Conservation (phyloP, 2,113 vertebrate genomes). For the Hystrix cristata region DNA sequence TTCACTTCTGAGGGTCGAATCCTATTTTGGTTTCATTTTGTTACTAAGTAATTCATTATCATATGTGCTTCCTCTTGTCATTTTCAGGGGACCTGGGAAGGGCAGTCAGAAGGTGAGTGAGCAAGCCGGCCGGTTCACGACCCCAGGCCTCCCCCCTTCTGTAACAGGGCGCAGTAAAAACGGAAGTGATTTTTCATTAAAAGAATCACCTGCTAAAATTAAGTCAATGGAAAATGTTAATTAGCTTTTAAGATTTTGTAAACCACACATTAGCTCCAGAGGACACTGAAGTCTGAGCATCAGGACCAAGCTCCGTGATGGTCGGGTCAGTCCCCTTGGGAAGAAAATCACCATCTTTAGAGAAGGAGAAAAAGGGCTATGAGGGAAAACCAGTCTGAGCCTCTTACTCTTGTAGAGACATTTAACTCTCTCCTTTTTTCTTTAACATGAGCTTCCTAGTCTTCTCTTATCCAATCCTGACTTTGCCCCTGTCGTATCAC, state of each 20-base stretch:
- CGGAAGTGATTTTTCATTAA: not conserved
- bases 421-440: not conserved
- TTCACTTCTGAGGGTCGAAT: constrained; percentile 16
- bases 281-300: not conserved
- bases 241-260: not conserved
- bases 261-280: not conserved
- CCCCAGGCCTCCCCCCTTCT: not conserved
- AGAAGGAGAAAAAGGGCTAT: not conserved
- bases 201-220: not conserved
- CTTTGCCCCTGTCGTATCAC: not conserved
- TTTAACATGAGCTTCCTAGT: not conserved
- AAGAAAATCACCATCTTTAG: not conserved
- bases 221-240: not conserved
- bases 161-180: not conserved
- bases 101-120: not conserved
- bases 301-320: not conserved
- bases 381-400: not conserved
- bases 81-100: not conserved
- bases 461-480: not conserved
- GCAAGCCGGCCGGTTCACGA: not conserved
- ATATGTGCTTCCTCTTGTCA: not conserved
- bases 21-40: constrained; percentile 26
- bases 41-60: not conserved
- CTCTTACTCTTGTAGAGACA: not conserved
- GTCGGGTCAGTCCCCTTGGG: too few relatives aligned